Evolutionary conservation across 2,113 vertebrate genomes (phyloP), one percentile per base, ranked within the genome.

Genomic region (Anhinga anhinga): DNA sequence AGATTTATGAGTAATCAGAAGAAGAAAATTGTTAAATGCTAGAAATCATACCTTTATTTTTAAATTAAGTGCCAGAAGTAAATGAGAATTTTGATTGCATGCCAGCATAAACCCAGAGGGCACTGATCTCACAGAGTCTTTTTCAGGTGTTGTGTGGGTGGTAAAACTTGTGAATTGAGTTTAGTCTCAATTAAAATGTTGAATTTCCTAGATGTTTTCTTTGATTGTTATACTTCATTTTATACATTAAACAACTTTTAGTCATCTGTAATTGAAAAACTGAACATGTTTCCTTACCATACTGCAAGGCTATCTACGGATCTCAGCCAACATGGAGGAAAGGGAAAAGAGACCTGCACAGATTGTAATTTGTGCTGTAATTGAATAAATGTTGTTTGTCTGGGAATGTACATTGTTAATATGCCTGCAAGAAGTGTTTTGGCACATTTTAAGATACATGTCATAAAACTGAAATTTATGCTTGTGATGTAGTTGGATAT

Each of bases 41-140:
- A 79, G 71, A 93, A 96, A 94, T 96, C 27, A 58, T 89, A 74
- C 67, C 38, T 97, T 89, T 80, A 42, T 96, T 94, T 95, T 95
- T 55, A 94, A 93, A 95, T 87, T 63, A 95, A 94, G 42, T 65
- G 9, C 29, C 85, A 61, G 36, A 92, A 93, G 26, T 45, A 91
- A 91, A 82, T 79, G 77, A 92, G 86, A 95, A 72, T 77, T 97
- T 80, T 97, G 77, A 93, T 72, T 93, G n/a, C 36, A 58, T 62
- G 23, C 66, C 65, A 80, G 49, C 66, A 76, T 8, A 90, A 89
- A 82, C 50, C 45, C 42, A 66, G 63, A 80, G 66, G 55, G 26
- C 53, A 66, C 30, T 26, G 42, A 58, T 58, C 29, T 91, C 73
- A 82, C 62, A 36, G 27, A 71, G 16, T 69, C 23, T 87, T 61